Conservation (phyloP, 2,113 vertebrate genomes). For the Rhinopithecus roxellana region DNA sequence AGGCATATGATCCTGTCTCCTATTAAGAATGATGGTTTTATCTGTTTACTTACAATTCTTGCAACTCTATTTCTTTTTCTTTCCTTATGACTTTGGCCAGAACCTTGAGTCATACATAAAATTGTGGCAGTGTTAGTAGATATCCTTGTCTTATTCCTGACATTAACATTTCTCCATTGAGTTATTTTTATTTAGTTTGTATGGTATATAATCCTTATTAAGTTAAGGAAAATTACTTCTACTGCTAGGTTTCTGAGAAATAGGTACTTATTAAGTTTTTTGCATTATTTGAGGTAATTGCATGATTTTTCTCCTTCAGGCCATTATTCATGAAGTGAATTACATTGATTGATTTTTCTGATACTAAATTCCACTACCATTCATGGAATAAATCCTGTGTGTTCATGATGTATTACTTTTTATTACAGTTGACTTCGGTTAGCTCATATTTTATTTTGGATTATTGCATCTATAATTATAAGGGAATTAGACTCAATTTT, state of each 20-base stretch:
- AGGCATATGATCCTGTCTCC: background rate
- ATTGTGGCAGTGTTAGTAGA: background rate
- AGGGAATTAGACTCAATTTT: background rate
- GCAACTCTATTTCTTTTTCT: background rate
- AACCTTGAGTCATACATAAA: background rate
- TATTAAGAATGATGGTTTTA: constrained; percentile 18
- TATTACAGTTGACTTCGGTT: background rate
- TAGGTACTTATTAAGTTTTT: background rate
- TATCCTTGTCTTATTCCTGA: background rate
- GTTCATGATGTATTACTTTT: background rate
- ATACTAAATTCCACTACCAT: background rate
- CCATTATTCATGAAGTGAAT: constrained; percentile 12
- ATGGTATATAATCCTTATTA: background rate
- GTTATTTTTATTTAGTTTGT: background rate
- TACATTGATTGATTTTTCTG: background rate
- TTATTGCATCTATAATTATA: background rate
- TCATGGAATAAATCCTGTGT: background rate
- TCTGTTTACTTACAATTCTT: background rate
- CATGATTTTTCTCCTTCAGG: background rate
- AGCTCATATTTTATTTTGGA: background rate
- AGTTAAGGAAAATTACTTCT: background rate
- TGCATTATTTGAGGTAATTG: background rate
- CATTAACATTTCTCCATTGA: background rate
- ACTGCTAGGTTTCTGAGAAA: background rate
- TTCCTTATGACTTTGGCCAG: background rate